Evolutionary conservation across 2,797 vertebrate species (phyloP).

Genomic region (Intellagama lesueurii): DNA sequence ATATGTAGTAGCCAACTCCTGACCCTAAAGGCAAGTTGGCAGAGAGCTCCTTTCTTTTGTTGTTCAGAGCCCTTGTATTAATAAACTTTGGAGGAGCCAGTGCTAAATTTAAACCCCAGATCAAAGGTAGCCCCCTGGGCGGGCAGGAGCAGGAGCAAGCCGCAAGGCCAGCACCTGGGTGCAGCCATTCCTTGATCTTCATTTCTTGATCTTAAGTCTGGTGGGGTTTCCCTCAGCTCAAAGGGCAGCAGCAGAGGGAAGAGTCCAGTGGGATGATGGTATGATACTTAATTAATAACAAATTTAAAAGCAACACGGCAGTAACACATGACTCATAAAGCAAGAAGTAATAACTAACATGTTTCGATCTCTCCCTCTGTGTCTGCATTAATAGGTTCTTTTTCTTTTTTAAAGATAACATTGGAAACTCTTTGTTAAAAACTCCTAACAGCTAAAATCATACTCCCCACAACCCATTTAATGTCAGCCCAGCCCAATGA

Average conservation of each 20-base stretch:
- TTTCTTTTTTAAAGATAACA: background rate
- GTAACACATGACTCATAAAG: background rate
- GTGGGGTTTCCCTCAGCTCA: background rate
- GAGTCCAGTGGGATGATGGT: background rate
- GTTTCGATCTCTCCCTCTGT: background rate
- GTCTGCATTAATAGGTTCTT: too few species aligned
- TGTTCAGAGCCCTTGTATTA: constrained; percentile 20
- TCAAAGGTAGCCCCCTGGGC: constrained; percentile 39
- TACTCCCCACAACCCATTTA: background rate
- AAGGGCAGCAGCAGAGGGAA: background rate
- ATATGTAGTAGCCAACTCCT: constrained; percentile 26
- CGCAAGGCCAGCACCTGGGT: constrained; percentile 3
- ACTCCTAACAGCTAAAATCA: background rate
- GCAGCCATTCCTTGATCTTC: background rate
- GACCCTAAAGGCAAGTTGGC: constrained; percentile 43
- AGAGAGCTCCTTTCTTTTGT: constrained; percentile 15
- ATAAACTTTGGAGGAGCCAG: constrained; percentile 20
- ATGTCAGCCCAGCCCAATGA: background rate
- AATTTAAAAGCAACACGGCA: background rate
- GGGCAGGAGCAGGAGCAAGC: constrained; percentile 9
- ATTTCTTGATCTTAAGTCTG: background rate
- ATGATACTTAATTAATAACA: background rate
- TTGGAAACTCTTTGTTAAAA: background rate
- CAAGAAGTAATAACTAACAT: background rate
- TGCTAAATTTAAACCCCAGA: constrained; percentile 24